Evolutionary conservation across 2,113 vertebrate genomes (phyloP), one percentile per base, ranked within the genome.

Genomic region (Trinectes maculatus): DNA sequence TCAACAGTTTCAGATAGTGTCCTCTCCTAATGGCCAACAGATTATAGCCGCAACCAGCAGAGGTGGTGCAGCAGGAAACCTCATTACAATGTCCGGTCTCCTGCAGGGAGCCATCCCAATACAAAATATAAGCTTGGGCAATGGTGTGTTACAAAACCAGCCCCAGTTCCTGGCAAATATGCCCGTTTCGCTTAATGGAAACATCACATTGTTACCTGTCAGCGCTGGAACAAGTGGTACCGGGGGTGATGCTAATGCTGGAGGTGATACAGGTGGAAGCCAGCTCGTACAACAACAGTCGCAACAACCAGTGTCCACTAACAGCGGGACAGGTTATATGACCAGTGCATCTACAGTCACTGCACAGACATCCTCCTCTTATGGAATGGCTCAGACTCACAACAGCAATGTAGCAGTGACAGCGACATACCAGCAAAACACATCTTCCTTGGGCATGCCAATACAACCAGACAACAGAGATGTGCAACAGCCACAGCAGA

Each of bases 71-170:
- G 83, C 91, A 29, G 93, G 95, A 63, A 98, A 96, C 89, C 95
- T 98, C 74, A 92, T 98, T 49, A 91, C 96, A 21, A 95, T 98
- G 95, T 96, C 97, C 36, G 92, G 92, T 62, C 92, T 98, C 60
- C 89, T 98, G 63, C 96, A 96, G 89, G 96, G 96, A 77, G 95
- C 96, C 3, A 96, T 99, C 37, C 96, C 96, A 29, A 92, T 99
- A 54, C 97, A 98, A 83, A 95, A 95, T n/a, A 90, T 96, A 62
- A 94, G 94, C 26, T 62, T 98, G 61, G 85, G 95, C 62, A 96
- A 95, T 80, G 89, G 93, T 8, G 63, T 94, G 52, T 92, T 99
- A 82, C 95, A 95, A 3, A 96, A 94, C 86, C 98, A 97, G 86
- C 90, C 93, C 19, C 96, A 97, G 69, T 98, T 98, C 46, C 89